These are phyloP conservation scores for Pachymerium ferrugineum DNA, from an alignment of 2,888 invertebrate species.

Conservation along the genomic window DNA sequence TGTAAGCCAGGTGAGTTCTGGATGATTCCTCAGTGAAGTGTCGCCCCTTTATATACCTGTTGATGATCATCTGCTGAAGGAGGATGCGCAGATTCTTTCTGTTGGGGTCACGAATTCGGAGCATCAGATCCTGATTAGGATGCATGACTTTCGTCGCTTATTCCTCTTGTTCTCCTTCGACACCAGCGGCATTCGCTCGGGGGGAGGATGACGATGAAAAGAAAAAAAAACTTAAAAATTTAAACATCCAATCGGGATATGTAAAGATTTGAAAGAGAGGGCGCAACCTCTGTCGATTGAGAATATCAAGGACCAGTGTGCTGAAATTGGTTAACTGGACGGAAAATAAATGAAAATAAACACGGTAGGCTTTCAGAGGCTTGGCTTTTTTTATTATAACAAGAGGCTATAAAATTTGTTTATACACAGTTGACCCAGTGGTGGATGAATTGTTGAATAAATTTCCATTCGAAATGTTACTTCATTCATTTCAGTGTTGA, in stretches of 20 bases:
- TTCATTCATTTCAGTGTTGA: not conserved
- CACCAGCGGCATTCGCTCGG: not conserved
- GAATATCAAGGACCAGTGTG: not conserved
- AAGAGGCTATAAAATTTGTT: not conserved
- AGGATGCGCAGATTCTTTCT: constrained; percentile 10
- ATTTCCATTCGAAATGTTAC: not conserved
- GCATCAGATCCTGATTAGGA: constrained; percentile 26
- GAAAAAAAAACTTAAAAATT: not conserved
- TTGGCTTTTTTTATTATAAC: too few relatives aligned
- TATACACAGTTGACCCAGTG: not conserved
- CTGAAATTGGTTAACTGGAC: too few relatives aligned
- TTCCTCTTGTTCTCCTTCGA: constrained; percentile 2
- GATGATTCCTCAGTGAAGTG: not conserved
- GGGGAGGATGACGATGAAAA: constrained; percentile 1
- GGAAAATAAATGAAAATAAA: too few relatives aligned
- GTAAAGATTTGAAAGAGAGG: not conserved
- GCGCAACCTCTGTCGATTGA: constrained; percentile 6
- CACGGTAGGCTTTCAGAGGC: not conserved
- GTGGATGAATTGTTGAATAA: not conserved
- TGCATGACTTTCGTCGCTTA: not conserved
- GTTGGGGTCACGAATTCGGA: constrained; percentile 27
- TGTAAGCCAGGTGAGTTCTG: constrained; percentile 12
- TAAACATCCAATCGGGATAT: not conserved
- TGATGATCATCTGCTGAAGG: not conserved
- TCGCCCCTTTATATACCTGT: constrained; percentile 19